Evolutionary conservation across 2,113 vertebrate genomes (phyloP).

Genomic region (Bubo bubo): DNA sequence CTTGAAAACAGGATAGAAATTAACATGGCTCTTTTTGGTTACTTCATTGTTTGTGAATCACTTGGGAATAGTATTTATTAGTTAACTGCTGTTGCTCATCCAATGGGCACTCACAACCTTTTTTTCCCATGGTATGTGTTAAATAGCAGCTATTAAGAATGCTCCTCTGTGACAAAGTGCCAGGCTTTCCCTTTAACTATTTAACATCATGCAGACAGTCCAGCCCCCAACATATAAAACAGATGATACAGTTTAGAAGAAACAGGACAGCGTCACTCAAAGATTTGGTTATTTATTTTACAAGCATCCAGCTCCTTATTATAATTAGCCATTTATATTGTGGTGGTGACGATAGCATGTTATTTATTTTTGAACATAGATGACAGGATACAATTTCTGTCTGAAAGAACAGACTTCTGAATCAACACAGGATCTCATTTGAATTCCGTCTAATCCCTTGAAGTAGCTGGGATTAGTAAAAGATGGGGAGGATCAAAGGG

Average conservation of each 20-base stretch:
- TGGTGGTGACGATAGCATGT: neutral
- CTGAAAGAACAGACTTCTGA: neutral
- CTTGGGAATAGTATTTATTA: conserved; percentile 17
- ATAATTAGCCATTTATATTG: neutral
- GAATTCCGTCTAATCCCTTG: conserved; percentile 23
- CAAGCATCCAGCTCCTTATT: neutral
- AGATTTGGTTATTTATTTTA: neutral
- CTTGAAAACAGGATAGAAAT: conserved; percentile 52
- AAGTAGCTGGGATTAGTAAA: conserved; percentile 34
- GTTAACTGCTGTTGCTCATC: conserved; percentile 26
- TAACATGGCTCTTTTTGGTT: conserved; percentile 36
- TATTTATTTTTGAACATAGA: neutral
- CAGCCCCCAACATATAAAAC: neutral
- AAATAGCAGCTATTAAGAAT: conserved; percentile 22
- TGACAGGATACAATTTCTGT: neutral
- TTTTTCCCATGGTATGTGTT: neutral
- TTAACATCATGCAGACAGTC: neutral
- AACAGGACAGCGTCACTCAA: neutral
- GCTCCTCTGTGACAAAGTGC: neutral
- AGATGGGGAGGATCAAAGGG: conserved; percentile 34
- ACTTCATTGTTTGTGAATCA: conserved; percentile 34
- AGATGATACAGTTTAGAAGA: neutral
- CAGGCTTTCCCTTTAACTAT: conserved; percentile 26
- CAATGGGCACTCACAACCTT: conserved; percentile 37
- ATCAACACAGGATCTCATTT: conserved; percentile 20